phyloP scores from a whole-genome alignment of 2,888 invertebrate genomes.

The Scaptodrosophila latifasciaeformis region DNA sequence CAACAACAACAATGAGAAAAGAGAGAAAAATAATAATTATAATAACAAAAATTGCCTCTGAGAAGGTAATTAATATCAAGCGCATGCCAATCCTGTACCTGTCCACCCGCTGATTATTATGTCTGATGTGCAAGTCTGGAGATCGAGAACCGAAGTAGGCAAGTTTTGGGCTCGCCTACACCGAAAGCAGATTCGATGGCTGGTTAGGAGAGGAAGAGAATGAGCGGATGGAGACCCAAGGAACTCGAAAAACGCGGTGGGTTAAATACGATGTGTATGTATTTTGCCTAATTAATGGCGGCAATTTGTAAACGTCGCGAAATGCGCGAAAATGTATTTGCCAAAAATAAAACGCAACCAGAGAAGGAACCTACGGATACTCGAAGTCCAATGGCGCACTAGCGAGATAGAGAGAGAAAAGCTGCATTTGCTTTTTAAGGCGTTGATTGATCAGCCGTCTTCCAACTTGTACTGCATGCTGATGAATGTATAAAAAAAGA shows the following conservation, averaged over 20 bases:
- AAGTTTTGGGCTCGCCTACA: slow-evolving; percentile 57
- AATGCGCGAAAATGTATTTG: slow-evolving; percentile 65
- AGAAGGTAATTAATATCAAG: slow-evolving; percentile 62
- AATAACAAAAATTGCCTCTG: neutral
- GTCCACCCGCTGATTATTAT: slow-evolving; percentile 69
- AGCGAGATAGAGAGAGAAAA: slow-evolving; percentile 29
- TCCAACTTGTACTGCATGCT: slow-evolving; percentile 52
- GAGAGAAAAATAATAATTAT: neutral
- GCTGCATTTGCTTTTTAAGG: slow-evolving; percentile 56
- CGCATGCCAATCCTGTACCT: slow-evolving; percentile 65
- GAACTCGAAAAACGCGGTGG: slow-evolving; percentile 28
- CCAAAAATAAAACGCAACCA: slow-evolving; percentile 39
- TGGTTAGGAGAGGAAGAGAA: no score
- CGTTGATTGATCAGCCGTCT: slow-evolving; percentile 69
- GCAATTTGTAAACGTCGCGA: slow-evolving; percentile 72
- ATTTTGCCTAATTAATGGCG: slow-evolving; percentile 70
- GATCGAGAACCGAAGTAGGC: slow-evolving; percentile 43
- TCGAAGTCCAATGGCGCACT: slow-evolving; percentile 21
- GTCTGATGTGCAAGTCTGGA: slow-evolving; percentile 21
- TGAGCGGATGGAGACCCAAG: no score
- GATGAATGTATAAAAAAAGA: slow-evolving; percentile 41
- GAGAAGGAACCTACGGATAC: neutral
- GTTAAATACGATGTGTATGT: slow-evolving; percentile 52
- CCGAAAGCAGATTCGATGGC: slow-evolving; percentile 1
- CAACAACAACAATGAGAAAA: slow-evolving; percentile 10